Conservation (phyloP, 1,140 invertebrate genomes). For the Archegozetes longisetosus region DNA sequence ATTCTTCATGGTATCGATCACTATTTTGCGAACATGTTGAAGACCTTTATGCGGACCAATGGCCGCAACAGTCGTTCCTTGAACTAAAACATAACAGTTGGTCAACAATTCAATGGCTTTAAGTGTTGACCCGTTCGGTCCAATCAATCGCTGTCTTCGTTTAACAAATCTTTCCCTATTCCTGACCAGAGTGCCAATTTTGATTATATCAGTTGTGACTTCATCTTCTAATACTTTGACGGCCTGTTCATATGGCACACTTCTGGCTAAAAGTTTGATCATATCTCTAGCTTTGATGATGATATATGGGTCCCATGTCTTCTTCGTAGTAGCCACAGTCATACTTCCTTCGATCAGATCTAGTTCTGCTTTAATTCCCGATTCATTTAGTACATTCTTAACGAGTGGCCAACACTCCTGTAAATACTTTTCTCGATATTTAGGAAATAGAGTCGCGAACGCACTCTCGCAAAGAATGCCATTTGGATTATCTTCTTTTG, state of each 20-base stretch:
- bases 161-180: constrained; percentile 95
- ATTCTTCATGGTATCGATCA: constrained; percentile 96
- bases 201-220: constrained; percentile 85
- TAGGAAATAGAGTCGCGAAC: constrained; percentile 64
- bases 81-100: constrained; percentile 89
- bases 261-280: constrained; percentile 83
- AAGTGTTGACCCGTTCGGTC: constrained; percentile 47
- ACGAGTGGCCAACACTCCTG: constrained; percentile 90
- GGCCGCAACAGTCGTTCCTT: constrained; percentile 93
- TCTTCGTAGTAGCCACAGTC: constrained; percentile 82
- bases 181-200: constrained; percentile 73
- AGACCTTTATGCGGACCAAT: constrained; percentile 89
- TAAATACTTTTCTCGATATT: constrained; percentile 92
- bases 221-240: constrained; percentile 56
- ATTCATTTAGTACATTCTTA: constrained; percentile 49
- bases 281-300: constrained; percentile 93
- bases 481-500: constrained; percentile 73
- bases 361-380: constrained; percentile 65
- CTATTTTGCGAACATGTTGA: constrained; percentile 76
- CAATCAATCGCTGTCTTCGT: constrained; percentile 80
- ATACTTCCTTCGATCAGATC: constrained; percentile 91
- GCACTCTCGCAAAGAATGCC: constrained; percentile 56
- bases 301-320: constrained; percentile 97
- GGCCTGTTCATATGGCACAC: constrained; percentile 88
- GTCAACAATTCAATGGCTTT: constrained; percentile 90